Base-by-base conservation (phyloP, 2,797 vertebrate genomes). In the Enteromius argenteus region DNA sequence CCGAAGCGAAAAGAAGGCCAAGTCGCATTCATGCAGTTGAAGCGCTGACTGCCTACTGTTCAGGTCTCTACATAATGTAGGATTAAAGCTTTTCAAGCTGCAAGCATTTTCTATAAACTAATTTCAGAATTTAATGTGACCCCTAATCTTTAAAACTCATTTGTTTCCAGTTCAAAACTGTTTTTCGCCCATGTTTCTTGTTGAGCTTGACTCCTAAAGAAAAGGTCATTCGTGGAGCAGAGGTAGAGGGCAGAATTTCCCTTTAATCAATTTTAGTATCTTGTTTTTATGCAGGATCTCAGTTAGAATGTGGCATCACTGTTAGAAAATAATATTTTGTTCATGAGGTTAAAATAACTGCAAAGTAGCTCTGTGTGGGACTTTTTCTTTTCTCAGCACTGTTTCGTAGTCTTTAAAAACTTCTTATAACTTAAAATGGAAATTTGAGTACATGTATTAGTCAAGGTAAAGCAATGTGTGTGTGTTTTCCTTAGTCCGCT, bases 1-100 rank as follows among this genome's bases (percentile, higher is more conserved):
- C 62, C 39, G 72, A 51, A 85, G 82, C 44, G 46, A 88, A 83
- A 91, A 90, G 92, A 94, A 94, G 92, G 93, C 91, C 91, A 93
- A 91, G 89, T 86, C 80, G 53, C 79, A 93, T 91, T 93, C 91
- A 94, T 91, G 80, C 85, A 74, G 66, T 84, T 81, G 69, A 71
- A 79, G 84, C 87, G 90, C 89, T 90, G 85, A 90, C 90, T 87
- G 87, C 75, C 84, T 85, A 87, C 88, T 89, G 85, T 85, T 89
- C 82, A 73, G 56, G 66, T 84, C 83, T 87, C 49, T 86, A 71
- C 66, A 86, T 81, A 88, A 89, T 86, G 83, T 88, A 84, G 85
- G 87, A 78, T 91, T 91, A 88, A 91, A 91, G 87, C 87, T 85
- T 86, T 92, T 91, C 86, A 91, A 91, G 79, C 87, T 75, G 64